Evolutionary conservation across 2,888 invertebrate genomes (phyloP).

Genomic region (Eristalis pertinax): DNA sequence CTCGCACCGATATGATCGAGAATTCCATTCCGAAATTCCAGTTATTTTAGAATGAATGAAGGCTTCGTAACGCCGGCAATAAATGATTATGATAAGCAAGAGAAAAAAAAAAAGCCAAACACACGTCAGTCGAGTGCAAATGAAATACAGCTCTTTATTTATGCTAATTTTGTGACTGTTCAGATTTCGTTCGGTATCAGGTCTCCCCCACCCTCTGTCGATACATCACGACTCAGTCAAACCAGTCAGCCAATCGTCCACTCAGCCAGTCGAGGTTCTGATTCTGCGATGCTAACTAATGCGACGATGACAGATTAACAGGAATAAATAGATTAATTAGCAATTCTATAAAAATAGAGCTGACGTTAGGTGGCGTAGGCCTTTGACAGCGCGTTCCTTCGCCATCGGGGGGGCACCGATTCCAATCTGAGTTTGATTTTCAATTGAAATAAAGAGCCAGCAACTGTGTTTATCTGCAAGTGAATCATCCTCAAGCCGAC

Average conservation of each 20-base stretch:
- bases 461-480: background rate
- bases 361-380: slow-evolving; percentile 19
- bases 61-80: background rate
- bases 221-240: background rate
- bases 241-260: background rate
- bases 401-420: background rate
- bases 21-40: background rate
- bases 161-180: background rate
- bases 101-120: background rate
- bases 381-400: background rate
- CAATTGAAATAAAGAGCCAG: background rate
- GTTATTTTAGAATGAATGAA: background rate
- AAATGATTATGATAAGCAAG: background rate
- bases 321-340: slow-evolving; percentile 40
- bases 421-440: background rate
- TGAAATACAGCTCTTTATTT: background rate
- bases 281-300: slow-evolving; percentile 35
- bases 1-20: background rate
- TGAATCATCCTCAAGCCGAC: background rate
- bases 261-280: slow-evolving; percentile 1
- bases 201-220: background rate
- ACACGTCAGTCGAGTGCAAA: background rate
- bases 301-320: slow-evolving; percentile 33
- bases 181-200: background rate
- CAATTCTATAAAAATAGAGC: slow-evolving; percentile 51